These are phyloP conservation scores for Synergus japonicus DNA, from an alignment of 2,888 invertebrate species.

Conservation along the genomic window DNA sequence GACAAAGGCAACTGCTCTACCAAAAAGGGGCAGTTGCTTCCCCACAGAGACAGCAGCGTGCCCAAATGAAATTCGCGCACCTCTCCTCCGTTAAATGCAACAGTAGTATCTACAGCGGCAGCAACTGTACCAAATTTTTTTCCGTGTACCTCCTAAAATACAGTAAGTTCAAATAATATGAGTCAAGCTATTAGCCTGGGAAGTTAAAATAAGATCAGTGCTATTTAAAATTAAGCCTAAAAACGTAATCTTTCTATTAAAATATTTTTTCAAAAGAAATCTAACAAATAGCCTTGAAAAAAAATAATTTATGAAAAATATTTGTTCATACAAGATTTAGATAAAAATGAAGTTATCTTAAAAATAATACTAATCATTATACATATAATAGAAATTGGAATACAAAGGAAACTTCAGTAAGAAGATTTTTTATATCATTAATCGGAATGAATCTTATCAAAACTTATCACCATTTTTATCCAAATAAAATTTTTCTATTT, in stretches of 20 bases:
- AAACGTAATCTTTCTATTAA: slow-evolving; percentile 75
- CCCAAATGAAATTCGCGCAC: too few relatives aligned
- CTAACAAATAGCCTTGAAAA: slow-evolving; percentile 80
- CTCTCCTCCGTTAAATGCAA: too few relatives aligned
- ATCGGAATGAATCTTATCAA: slow-evolving; percentile 73
- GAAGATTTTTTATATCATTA: slow-evolving; percentile 81
- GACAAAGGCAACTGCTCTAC: too few relatives aligned
- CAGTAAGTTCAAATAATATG: slow-evolving; percentile 76
- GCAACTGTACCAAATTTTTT: too few relatives aligned
- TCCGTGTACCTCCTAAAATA: slow-evolving; percentile 62
- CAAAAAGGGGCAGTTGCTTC: too few relatives aligned
- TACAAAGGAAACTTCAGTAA: not conserved
- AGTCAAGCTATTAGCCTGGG: slow-evolving; percentile 74
- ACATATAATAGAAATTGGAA: not conserved
- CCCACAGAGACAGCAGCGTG: too few relatives aligned
- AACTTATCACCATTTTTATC: slow-evolving; percentile 79
- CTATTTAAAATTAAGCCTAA: slow-evolving; percentile 75
- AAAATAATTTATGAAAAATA: not conserved
- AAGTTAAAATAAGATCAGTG: slow-evolving; percentile 75
- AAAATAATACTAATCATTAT: not conserved
- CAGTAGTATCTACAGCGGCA: too few relatives aligned
- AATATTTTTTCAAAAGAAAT: slow-evolving; percentile 76
- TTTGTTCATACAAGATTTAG: not conserved
- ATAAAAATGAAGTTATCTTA: not conserved
- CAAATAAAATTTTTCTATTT: slow-evolving; percentile 73